These are phyloP conservation scores for Cyrtorhinus lividipennis DNA, from an alignment of 1,140 invertebrate species.

Conservation along the genomic window DNA sequence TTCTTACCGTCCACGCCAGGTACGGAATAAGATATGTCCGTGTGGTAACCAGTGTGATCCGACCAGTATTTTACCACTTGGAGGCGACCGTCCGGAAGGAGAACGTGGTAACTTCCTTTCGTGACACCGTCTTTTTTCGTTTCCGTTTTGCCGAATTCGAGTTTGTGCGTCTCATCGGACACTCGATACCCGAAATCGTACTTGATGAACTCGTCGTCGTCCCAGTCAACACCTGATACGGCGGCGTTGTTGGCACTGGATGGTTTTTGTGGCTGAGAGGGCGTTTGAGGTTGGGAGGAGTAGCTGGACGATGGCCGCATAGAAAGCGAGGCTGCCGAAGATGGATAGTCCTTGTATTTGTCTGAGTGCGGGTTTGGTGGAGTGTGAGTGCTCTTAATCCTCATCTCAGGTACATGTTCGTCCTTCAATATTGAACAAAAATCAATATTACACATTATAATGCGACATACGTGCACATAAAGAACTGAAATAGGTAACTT, in stretches of 20 bases:
- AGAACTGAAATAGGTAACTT: not conserved
- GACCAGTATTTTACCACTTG: conserved; percentile 64
- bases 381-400: not conserved
- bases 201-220: conserved; percentile 42
- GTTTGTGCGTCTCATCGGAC: conserved; percentile 46
- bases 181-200: conserved; percentile 63
- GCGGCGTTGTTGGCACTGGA: not conserved
- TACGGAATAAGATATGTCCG: not conserved
- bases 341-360: not conserved
- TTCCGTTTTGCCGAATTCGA: conserved; percentile 58
- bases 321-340: not conserved
- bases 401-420: not conserved
- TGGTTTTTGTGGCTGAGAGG: not conserved
- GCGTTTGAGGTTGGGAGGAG: not conserved
- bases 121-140: conserved; percentile 43
- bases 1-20: not conserved
- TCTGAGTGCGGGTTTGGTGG: not conserved
- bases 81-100: conserved; percentile 58
- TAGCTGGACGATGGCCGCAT: not conserved
- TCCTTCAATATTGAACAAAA: not conserved
- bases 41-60: conserved; percentile 53
- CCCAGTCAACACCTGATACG: not conserved
- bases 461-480: not conserved
- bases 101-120: conserved; percentile 56
- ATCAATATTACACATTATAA: not conserved